Evolutionary conservation across 2,797 vertebrate genomes (phyloP).

Genomic region (Pangasius macronema): DNA sequence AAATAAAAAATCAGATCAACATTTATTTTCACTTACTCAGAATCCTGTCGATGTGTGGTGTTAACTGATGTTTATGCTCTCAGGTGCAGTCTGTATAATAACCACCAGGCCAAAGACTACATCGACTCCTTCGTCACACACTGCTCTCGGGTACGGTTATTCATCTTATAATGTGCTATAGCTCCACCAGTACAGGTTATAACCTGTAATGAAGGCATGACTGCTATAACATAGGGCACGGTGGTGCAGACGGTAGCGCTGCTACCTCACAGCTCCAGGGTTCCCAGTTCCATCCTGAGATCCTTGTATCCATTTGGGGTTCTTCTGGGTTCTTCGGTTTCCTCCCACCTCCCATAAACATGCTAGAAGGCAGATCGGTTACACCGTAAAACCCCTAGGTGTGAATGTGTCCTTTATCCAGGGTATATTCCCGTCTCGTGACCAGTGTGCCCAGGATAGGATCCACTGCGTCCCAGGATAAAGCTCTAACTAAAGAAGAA

Average conservation of each 20-base stretch:
- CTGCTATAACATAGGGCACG: not conserved
- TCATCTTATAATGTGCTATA: not conserved
- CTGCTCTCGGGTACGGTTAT: constrained; percentile 86
- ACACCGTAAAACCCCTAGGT: not conserved
- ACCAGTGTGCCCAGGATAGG: not conserved
- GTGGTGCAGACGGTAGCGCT: not conserved
- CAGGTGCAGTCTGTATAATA: constrained; percentile 97
- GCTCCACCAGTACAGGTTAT: not conserved
- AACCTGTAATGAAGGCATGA: not conserved
- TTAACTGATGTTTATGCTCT: constrained; percentile 29
- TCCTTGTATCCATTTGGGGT: not conserved
- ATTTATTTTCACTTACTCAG: not conserved
- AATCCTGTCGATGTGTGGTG: not conserved
- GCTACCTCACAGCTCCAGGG: not conserved
- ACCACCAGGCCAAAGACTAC: constrained; percentile 98
- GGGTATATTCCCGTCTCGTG: not conserved
- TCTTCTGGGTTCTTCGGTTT: not conserved
- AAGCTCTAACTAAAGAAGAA: not conserved
- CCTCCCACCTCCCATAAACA: not conserved
- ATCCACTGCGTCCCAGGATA: not conserved
- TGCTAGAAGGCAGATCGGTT: not conserved
- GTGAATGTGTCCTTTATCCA: not conserved
- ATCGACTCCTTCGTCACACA: constrained; percentile 98
- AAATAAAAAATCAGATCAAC: too few species aligned
- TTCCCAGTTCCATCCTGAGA: not conserved